A percentile compares a stretch with the other conserved stretches of the same genome.
These are phyloP conservation scores for Dreissena rostriformis DNA, from an alignment of 1,140 invertebrate genomes.

Conservation along the genomic window DNA sequence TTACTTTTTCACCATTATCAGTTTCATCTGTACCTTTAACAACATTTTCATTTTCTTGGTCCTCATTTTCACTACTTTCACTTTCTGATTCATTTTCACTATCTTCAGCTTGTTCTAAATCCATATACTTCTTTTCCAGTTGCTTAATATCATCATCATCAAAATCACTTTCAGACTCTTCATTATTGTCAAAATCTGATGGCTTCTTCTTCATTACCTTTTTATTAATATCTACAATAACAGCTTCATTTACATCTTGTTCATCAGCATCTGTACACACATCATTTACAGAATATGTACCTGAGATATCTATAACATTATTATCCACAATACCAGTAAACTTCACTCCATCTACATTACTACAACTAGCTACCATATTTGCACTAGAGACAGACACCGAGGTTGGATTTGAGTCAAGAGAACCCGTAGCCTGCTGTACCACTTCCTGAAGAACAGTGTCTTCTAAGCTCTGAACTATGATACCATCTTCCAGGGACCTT, in stretches of 20 bases:
- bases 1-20: not conserved
- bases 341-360: no score
- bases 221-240: constrained; percentile 37
- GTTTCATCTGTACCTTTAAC: not conserved
- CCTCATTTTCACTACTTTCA: not conserved
- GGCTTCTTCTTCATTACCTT: constrained; percentile 16
- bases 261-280: constrained; percentile 24
- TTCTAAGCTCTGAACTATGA: no score
- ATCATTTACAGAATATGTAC: not conserved
- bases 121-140: constrained; percentile 49
- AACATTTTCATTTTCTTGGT: not conserved
- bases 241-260: constrained; percentile 5
- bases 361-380: no score
- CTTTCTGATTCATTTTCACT: not conserved
- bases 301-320: constrained; percentile 23
- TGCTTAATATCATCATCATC: constrained; percentile 39
- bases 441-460: no score
- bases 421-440: no score
- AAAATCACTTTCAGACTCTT: constrained; percentile 24
- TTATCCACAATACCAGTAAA: not conserved
- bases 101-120: constrained; percentile 32
- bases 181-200: constrained; percentile 19
- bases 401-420: no score
- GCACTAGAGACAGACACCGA: no score
- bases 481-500: no score